phyloP scores from a whole-genome alignment of 2,888 invertebrate genomes.

The Limnephilus lunatus region DNA sequence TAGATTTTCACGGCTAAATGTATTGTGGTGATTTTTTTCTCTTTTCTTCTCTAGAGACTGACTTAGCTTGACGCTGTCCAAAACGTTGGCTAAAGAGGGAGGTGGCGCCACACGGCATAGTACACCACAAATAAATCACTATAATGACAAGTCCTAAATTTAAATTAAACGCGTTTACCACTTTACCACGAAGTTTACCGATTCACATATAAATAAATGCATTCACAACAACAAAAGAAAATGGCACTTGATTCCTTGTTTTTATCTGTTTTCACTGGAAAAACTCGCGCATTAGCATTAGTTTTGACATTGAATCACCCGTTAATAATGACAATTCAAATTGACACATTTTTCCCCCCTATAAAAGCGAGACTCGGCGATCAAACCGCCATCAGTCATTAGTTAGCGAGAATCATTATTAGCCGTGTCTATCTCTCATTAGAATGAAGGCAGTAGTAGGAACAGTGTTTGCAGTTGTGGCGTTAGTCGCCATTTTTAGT shows the following conservation, averaged over 20 bases:
- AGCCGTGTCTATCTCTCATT: neutral
- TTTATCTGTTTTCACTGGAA: neutral
- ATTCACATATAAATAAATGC: neutral
- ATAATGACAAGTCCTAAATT: no score
- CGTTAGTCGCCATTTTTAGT: neutral
- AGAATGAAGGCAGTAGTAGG: neutral
- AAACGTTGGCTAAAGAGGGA: no score
- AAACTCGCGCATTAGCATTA: conserved; percentile 15
- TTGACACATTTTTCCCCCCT: neutral
- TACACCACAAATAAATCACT: no score
- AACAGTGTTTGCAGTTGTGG: neutral
- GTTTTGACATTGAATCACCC: neutral
- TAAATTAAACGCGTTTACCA: neutral
- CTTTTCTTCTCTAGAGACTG: no score
- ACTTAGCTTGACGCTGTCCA: no score
- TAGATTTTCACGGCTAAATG: no score
- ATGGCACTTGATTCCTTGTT: neutral
- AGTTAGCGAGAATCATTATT: neutral
- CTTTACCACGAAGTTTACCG: neutral
- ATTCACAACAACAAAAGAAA: neutral
- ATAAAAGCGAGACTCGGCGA: neutral
- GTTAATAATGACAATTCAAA: neutral
- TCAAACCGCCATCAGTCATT: neutral
- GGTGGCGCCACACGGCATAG: no score
- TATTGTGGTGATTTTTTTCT: no score